Evolutionary conservation across 1,140 invertebrate species (phyloP), one percentile per base, ranked within the genome.

Genomic region (Tetraneura akinire): DNA sequence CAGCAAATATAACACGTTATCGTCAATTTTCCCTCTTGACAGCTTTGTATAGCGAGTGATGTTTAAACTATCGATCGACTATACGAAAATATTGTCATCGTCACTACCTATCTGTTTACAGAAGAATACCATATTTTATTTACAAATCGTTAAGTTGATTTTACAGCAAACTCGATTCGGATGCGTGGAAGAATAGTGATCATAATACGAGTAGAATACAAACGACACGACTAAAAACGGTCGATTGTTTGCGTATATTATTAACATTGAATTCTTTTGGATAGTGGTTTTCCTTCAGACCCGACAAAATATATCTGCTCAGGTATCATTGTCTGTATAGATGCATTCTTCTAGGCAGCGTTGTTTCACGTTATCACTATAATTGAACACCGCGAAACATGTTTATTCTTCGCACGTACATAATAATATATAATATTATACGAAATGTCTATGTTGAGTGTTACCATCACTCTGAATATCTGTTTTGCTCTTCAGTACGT

Each of bases 61-160:
- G 21, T 16, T 37, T 64, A 64, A 11, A 14, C 21, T 23, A 47
- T 68, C 64, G 21, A 47, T 45, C 0, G 13, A 23, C 42, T 45
- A 6, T 29, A 42, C 21, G 23, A 16, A 29, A 51, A 71, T 47
- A 26, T 49, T 51, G 45, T 71, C 68, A 71, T 45, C 16, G 49
- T 51, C 68, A 29, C 16, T 51, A 2, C n/a, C n/a, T n/a, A n/a
- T n/a, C n/a, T 71, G 23, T 51, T 47, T 71, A n/a, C n/a, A n/a
- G 47, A 29, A 23, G 23, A 18, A 70, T 16, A 23, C 14, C 47
- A 29, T 71, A 29, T 71, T 71, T 71, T 51, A 32, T 51, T 71
- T 71, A 29, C 26, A 51, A 71, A 71, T 51, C 45, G 23, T 29
- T 71, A 29, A 71, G 68, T 71, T n/a, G 47, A 11, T 71, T 71